These are phyloP conservation scores for Lagenorhynchus albirostris DNA, from an alignment of 2,113 vertebrate genomes.

Conservation along the genomic window DNA sequence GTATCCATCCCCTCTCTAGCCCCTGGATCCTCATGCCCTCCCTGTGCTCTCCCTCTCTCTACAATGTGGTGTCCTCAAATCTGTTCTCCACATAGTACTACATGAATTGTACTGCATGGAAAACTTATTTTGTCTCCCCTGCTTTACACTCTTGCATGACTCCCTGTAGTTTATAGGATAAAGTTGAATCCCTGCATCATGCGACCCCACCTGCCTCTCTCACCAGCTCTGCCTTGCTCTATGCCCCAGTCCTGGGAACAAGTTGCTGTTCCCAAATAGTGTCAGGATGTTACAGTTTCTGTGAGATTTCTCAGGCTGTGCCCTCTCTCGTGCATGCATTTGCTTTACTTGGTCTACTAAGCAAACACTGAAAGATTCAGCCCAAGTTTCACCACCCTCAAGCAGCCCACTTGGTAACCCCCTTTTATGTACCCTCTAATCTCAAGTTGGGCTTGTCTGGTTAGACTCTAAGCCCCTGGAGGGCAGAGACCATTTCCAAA, in stretches of 20 bases:
- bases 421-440: background rate
- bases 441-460: background rate
- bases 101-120: background rate
- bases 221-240: background rate
- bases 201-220: background rate
- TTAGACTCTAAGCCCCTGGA: background rate
- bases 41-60: background rate
- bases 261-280: background rate
- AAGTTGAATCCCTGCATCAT: background rate
- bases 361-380: background rate
- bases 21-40: fast-evolving
- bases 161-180: background rate
- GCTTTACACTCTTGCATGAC: background rate
- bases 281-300: background rate
- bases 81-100: background rate
- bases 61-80: background rate
- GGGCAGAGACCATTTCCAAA: background rate
- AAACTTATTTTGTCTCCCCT: background rate
- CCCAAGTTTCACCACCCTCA: background rate
- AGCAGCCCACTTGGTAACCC: background rate
- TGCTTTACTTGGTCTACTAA: background rate
- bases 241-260: background rate
- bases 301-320: background rate
- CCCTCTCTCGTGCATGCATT: background rate
- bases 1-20: background rate